A percentile compares a stretch with the other conserved stretches of the same genome.
phyloP scores from a whole-genome alignment of 2,113 vertebrate species.

The Pantherophis guttatus region DNA sequence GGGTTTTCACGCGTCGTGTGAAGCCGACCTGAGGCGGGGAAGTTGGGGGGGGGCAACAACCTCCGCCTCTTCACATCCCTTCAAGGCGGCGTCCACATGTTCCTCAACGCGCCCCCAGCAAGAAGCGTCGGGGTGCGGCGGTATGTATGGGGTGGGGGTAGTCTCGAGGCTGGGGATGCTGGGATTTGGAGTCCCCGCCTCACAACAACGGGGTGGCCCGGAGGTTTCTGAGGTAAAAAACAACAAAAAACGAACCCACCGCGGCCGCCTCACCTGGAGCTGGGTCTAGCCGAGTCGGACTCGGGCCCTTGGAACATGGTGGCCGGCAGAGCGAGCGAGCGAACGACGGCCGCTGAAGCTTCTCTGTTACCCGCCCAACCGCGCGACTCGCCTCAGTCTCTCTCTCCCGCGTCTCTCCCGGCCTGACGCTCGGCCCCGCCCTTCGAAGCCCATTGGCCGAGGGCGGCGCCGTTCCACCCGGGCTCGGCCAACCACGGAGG shows the following conservation, averaged over 20 bases:
- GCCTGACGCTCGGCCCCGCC: not conserved
- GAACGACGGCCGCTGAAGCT: rapidly evolving
- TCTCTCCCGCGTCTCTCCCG: too few relatives aligned
- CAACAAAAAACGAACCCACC: too few relatives aligned
- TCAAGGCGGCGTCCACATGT: not conserved
- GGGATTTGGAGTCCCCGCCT: not conserved
- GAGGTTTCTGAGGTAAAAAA: too few relatives aligned
- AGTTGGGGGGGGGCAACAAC: rapidly evolving
- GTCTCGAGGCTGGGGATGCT: not conserved
- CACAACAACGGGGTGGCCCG: too few relatives aligned
- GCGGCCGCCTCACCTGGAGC: slow-evolving; percentile 76
- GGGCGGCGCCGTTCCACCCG: not conserved
- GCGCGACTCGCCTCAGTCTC: not conserved
- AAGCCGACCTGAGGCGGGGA: not conserved
- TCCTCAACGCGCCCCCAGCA: not conserved
- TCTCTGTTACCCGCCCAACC: too few relatives aligned
- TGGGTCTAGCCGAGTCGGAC: slow-evolving; percentile 62
- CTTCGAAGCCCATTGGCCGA: not conserved
- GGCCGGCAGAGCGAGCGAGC: slow-evolving; percentile 42
- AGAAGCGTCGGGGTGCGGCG: not conserved
- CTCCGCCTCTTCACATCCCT: not conserved
- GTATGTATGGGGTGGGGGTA: not conserved
- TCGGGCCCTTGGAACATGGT: slow-evolving; percentile 84
- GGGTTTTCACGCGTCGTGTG: not conserved
- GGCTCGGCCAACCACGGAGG: not conserved